Percentiles rank a stretch among this genome's conserved stretches.
Evolutionary conservation across 2,888 invertebrate genomes (phyloP).

Genomic region (Rhogogaster chlorosoma): DNA sequence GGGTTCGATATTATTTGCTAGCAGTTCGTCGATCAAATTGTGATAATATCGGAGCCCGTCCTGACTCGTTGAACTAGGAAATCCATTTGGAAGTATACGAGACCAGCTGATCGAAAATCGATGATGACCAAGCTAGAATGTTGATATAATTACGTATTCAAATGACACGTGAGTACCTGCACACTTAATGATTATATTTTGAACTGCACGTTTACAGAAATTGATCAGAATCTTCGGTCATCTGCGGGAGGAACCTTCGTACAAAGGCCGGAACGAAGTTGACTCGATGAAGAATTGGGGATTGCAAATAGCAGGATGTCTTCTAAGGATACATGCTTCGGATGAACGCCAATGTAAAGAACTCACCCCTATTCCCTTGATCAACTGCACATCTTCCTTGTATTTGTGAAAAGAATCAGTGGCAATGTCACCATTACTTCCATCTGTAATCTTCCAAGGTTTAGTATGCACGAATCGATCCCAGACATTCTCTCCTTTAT

Average conservation of each 20-base stretch:
- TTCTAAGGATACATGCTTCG: not conserved
- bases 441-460: constrained; percentile 80
- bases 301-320: not conserved
- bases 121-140: constrained; percentile 61
- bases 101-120: constrained; percentile 65
- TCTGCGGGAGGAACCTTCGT: too few relatives aligned
- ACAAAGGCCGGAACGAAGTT: too few relatives aligned
- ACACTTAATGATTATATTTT: constrained; percentile 46
- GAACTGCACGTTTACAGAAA: too few relatives aligned
- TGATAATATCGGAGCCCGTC: constrained; percentile 90
- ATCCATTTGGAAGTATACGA: constrained; percentile 64
- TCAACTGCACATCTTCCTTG: constrained; percentile 81
- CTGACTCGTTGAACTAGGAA: constrained; percentile 82
- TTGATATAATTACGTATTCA: not conserved
- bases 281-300: not conserved
- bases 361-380: constrained; percentile 80
- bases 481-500: constrained; percentile 85
- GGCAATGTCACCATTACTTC: constrained; percentile 82
- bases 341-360: not conserved
- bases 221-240: not conserved
- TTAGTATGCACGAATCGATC: constrained; percentile 82
- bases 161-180: not conserved
- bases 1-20: constrained; percentile 81
- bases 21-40: constrained; percentile 85
- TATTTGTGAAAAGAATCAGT: constrained; percentile 85